Evolutionary conservation across 2,797 vertebrate genomes (phyloP), one percentile per base, ranked within the genome.

Genomic region (Semaprochilodus insignis): DNA sequence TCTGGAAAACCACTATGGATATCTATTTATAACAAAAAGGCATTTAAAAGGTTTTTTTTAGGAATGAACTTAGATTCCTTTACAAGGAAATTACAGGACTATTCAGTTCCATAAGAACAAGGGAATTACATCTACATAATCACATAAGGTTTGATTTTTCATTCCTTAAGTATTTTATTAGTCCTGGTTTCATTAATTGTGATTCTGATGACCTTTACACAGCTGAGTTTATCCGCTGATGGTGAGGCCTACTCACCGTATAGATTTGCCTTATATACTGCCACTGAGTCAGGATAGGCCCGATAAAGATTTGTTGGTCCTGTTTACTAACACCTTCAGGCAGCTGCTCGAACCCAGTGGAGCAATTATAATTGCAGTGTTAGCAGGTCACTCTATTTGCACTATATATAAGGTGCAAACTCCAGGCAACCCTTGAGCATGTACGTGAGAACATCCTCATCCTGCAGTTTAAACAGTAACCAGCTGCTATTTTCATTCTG

Each of bases 361-460:
- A 75, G 52, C 74, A 79, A 75, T 87, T 84, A 77, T 87, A 85
- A 85, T 74, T 82, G 67, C 80, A 81, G 74, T 40, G 60, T 77
- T 87, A 65, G 81, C 82, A 81, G 77, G n/a, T 52, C 36, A 76
- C 76, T 82, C 65, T 78, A 44, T 87, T 85, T 87, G 80, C 77
- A 57, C 51, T 74, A n/a, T 44, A 78, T 79, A 44, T 74, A 60
- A 74, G 73, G 77, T 78, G 36, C 63, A 79, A 86, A 84, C 82
- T 87, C 85, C 82, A 87, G 63, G 57, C 34, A 80, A 79, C 63
- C 70, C 60, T 31, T 83, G 85, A 82, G 66, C 48, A 86, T 62
- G 89, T 95, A 96, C 91, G 91, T 96, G 95, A 95, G 93, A 88
- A 85, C 83, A 77, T 86, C 87, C 95, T 93, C 94, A 92, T 92